Evolutionary conservation across 2,888 invertebrate species (phyloP).

Genomic region (Steromphala cineraria): DNA sequence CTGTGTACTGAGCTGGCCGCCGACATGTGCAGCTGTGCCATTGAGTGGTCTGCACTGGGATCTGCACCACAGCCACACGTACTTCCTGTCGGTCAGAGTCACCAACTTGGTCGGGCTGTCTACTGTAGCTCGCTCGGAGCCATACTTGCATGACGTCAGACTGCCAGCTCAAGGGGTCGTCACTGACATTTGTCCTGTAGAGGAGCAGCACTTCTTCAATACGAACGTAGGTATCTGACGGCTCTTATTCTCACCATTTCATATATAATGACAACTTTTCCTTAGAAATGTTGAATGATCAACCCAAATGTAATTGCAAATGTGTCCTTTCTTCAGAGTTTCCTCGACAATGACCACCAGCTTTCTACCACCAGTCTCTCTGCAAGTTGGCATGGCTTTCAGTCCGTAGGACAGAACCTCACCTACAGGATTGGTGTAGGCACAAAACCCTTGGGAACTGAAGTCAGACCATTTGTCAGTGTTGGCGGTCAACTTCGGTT

Average conservation of each 20-base stretch:
- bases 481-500: slow-evolving; percentile 15
- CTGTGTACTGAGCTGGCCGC: slow-evolving; percentile 17
- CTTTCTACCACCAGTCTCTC: slow-evolving; percentile 28
- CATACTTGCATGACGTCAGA: slow-evolving; percentile 27
- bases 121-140: slow-evolving; percentile 22
- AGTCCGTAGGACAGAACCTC: slow-evolving; percentile 39
- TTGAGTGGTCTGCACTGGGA: slow-evolving; percentile 24
- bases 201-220: slow-evolving; percentile 6
- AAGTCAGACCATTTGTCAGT: slow-evolving; percentile 26
- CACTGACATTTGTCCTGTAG: slow-evolving; percentile 24
- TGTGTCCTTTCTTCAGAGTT: slow-evolving; percentile 31
- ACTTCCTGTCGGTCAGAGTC: slow-evolving; percentile 32
- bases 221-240: background rate
- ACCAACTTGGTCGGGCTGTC: slow-evolving; percentile 31
- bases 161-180: slow-evolving; percentile 30
- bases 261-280: too few species aligned
- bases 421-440: slow-evolving; percentile 45
- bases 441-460: slow-evolving; percentile 33
- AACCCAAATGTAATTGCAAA: too few species aligned
- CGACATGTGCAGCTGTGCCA: slow-evolving; percentile 31
- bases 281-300: too few species aligned
- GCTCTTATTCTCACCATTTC: too few species aligned
- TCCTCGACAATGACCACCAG: slow-evolving; percentile 44
- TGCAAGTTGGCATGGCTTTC: slow-evolving; percentile 50
- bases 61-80: slow-evolving; percentile 32